Evolutionary conservation across 2,113 vertebrate species (phyloP).

Genomic region (Emydura subglobosa): DNA sequence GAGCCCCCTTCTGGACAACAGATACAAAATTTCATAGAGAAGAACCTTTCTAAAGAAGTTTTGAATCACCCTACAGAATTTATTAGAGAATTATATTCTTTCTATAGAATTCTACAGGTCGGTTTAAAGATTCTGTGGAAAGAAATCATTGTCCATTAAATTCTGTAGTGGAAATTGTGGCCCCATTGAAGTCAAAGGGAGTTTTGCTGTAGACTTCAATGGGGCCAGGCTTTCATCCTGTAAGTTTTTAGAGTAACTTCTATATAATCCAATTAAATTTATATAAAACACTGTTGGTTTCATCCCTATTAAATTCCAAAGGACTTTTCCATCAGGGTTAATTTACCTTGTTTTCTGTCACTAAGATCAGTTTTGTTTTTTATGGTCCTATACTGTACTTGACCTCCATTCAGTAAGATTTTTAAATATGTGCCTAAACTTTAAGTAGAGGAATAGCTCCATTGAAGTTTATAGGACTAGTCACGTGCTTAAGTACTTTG

Average conservation of each 20-base stretch:
- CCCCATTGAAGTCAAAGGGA: constrained; percentile 26
- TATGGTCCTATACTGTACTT: background rate
- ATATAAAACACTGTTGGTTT: constrained; percentile 10
- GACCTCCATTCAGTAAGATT: background rate
- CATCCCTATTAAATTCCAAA: background rate
- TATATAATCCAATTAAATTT: constrained; percentile 45
- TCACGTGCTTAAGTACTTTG: background rate
- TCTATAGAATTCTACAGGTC: background rate
- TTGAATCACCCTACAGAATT: background rate
- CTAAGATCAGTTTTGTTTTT: background rate
- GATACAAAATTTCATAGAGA: background rate
- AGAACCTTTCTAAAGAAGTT: background rate
- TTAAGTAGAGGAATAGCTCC: background rate
- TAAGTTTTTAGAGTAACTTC: background rate
- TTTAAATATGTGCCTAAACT: background rate
- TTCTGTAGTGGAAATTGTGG: background rate
- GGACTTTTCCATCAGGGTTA: background rate
- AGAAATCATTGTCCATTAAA: background rate
- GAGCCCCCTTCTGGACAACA: background rate
- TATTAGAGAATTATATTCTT: background rate
- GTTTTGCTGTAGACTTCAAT: constrained; percentile 20
- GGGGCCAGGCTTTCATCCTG: background rate
- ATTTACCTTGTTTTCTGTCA: constrained; percentile 18
- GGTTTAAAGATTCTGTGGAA: background rate
- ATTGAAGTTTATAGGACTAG: background rate